Conservation (phyloP, 2,888 invertebrate species). For the Caenorhabditis sinica region DNA sequence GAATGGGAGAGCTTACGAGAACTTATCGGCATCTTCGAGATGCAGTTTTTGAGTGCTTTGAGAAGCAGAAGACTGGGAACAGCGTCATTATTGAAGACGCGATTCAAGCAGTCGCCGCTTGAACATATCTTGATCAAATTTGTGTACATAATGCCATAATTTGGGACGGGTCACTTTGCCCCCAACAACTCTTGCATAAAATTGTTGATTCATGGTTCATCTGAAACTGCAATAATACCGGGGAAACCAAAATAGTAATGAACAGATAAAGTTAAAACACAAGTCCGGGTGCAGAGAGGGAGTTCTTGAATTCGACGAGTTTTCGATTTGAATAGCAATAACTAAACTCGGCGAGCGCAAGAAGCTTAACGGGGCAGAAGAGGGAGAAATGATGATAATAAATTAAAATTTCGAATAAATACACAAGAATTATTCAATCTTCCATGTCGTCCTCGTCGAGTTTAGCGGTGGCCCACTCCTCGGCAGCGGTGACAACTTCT, state of each 20-base stretch:
- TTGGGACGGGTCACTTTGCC: slow-evolving; percentile 49
- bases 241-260: slow-evolving; percentile 38
- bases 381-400: slow-evolving; percentile 29
- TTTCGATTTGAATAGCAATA: slow-evolving; percentile 8
- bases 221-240: slow-evolving; percentile 47
- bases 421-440: slow-evolving; percentile 68
- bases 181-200: slow-evolving; percentile 51
- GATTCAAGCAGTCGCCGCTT: slow-evolving; percentile 42
- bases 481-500: slow-evolving; percentile 77
- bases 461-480: slow-evolving; percentile 80
- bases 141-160: slow-evolving; percentile 58
- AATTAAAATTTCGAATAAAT: slow-evolving; percentile 47
- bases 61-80: slow-evolving; percentile 65
- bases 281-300: slow-evolving; percentile 40
- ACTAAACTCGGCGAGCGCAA: slow-evolving; percentile 34
- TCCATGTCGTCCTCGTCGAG: slow-evolving; percentile 82
- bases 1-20: slow-evolving; percentile 82
- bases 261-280: slow-evolving; percentile 58
- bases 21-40: slow-evolving; percentile 80
- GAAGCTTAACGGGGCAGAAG: slow-evolving; percentile 36
- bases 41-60: slow-evolving; percentile 79
- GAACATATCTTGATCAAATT: background rate
- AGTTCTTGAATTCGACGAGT: slow-evolving; percentile 46
- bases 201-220: slow-evolving; percentile 20
- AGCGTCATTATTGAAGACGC: slow-evolving; percentile 30